Base-by-base conservation (phyloP, 2,888 invertebrate species). In the Lissonota sp. region DNA sequence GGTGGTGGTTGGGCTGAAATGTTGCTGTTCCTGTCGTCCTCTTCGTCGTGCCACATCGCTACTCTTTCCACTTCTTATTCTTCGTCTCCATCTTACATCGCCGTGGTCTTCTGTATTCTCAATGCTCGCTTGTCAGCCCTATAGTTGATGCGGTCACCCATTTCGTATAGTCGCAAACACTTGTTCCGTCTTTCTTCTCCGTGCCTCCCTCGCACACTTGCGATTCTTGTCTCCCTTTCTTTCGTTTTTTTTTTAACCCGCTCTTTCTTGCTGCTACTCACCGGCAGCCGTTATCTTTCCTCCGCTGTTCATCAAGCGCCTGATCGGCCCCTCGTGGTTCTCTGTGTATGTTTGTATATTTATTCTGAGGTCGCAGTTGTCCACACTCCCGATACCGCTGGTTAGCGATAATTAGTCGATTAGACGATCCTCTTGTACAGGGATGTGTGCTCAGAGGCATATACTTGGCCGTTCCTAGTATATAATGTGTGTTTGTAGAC, bases 51-150 rank as follows among this genome's bases (percentile, higher is more conserved):
- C 72, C n/a, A 80, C 83, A 82, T 83, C 84, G 76, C 83, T 76
- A 79, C 84, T 85, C 83, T 84, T 85, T 84, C 76, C 44, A 60
- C 71, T 74, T 60, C 64, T 80, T 66, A 70, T 57, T 62, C 72
- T 53, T 51, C 75, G 69, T 76, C 55, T 80, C 64, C 51, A 71
- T 71, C 70, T 57, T 14, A 14, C 49, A 76, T 63, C 71, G 16
- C n/a, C 12, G 53, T 12, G 26, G 12, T 39, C 64, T 63, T 63
- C 58, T 40, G 51, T 53, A 42, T 75, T 53, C 62, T n/a, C 64
- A 55, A 63, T 14, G 66, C 66, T 60, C n/a, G 40, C 51, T 79
- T 80, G 66, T 62, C 66, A 71, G 62, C 66, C 26, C 26, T 53
- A 8, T 26, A 60, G 71, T 67, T 71, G 58, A 67, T 55, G 57